phyloP scores from a whole-genome alignment of 1,140 invertebrate species.

The Oryctes rhinoceros region DNA sequence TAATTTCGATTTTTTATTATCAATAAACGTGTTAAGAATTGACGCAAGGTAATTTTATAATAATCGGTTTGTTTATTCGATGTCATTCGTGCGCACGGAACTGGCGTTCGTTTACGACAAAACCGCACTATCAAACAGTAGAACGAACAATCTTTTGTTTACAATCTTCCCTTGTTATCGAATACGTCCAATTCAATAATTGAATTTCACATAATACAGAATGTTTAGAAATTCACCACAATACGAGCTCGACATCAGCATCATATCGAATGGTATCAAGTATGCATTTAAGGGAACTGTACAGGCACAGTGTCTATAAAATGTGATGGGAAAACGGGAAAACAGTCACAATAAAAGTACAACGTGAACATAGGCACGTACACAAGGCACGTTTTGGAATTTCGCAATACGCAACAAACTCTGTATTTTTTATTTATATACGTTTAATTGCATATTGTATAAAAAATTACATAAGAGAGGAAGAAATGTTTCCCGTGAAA shows the following conservation, averaged over 20 bases:
- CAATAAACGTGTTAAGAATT: constrained; percentile 23
- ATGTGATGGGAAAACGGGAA: no score
- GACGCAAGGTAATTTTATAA: constrained; percentile 18
- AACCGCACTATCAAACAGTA: not conserved
- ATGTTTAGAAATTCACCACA: no score
- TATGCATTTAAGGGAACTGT: no score
- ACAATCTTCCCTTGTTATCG: constrained; percentile 11
- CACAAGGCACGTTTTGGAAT: no score
- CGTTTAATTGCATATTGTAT: not conserved
- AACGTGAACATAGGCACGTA: no score
- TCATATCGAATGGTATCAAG: no score
- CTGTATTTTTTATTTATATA: not conserved
- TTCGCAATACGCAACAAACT: no score
- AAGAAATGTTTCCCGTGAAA: no score
- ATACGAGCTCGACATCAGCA: no score
- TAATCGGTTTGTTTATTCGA: not conserved
- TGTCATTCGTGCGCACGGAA: not conserved
- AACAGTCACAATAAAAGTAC: no score
- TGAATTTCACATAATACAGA: not conserved
- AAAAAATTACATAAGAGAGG: no score
- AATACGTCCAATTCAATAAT: not conserved
- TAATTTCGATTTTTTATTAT: constrained; percentile 37
- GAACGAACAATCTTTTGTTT: not conserved
- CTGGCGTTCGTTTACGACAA: not conserved
- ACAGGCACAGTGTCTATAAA: no score